These are phyloP conservation scores for Rhynchotus rufescens DNA, from an alignment of 2,797 vertebrate species.

Conservation along the genomic window DNA sequence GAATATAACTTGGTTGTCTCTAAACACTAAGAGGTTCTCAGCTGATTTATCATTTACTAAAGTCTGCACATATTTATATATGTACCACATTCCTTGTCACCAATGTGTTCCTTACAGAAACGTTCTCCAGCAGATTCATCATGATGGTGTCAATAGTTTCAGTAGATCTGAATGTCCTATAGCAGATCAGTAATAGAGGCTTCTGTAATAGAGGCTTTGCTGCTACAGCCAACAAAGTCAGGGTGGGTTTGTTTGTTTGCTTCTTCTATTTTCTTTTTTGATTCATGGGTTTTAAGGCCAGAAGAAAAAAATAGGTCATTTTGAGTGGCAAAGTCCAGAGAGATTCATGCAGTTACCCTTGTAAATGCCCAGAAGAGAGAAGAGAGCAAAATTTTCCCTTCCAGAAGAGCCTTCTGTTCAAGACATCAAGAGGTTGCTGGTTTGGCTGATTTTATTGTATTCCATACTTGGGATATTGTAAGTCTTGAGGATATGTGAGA, in stretches of 20 bases:
- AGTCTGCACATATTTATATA: background rate
- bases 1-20: slow-evolving; percentile 34
- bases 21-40: slow-evolving; percentile 48
- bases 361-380: background rate
- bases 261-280: background rate
- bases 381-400: background rate
- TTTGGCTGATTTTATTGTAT: background rate
- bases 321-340: background rate
- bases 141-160: background rate
- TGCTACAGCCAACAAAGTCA: rapidly evolving
- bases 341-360: background rate
- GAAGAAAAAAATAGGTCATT: background rate
- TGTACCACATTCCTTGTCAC: slow-evolving; percentile 24
- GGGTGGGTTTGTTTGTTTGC: rapidly evolving
- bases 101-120: background rate
- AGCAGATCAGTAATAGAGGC: background rate
- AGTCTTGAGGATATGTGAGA: background rate
- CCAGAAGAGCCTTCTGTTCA: background rate
- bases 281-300: background rate
- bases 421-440: background rate
- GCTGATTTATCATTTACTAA: background rate
- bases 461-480: background rate
- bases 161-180: background rate
- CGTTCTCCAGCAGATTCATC: background rate
- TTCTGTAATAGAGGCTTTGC: background rate